A percentile compares a stretch with the other conserved stretches of the same genome.
These are phyloP conservation scores for Anthoscopus minutus DNA, from an alignment of 2,113 vertebrate genomes.

Conservation along the genomic window DNA sequence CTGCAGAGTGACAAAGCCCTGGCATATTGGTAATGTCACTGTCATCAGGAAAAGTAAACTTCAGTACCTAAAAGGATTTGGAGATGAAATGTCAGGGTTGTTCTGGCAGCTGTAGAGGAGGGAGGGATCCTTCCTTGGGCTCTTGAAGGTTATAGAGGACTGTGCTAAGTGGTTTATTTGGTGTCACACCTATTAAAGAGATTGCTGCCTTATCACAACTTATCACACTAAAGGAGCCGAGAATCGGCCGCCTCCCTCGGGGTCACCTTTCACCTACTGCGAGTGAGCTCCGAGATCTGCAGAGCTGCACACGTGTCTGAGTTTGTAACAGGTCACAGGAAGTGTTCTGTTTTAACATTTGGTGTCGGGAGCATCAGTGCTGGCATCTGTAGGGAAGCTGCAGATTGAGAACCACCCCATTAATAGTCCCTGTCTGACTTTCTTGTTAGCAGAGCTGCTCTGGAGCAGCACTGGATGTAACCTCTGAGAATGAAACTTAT, in stretches of 20 bases:
- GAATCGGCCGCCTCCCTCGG: background rate
- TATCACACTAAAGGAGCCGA: background rate
- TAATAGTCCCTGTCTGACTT: background rate
- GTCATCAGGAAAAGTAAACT: background rate
- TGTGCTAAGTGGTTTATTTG: background rate
- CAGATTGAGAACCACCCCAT: background rate
- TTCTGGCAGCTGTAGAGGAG: background rate
- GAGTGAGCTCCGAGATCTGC: background rate
- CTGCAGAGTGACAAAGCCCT: background rate
- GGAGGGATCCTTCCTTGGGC: background rate
- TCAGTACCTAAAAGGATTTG: background rate
- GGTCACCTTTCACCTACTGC: background rate
- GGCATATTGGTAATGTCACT: background rate
- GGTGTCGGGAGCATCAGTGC: too few species aligned
- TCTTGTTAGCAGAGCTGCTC: background rate
- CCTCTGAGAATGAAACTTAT: background rate
- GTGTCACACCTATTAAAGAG: background rate
- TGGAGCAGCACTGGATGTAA: background rate
- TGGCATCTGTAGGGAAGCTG: background rate
- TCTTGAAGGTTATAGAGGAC: background rate
- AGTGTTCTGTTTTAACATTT: background rate
- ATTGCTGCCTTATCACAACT: background rate
- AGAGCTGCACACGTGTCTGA: background rate
- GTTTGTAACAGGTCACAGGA: background rate
- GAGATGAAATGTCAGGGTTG: conserved; percentile 2